Evolutionary conservation across 2,888 invertebrate genomes (phyloP).

Genomic region (Mayetiola destructor): DNA sequence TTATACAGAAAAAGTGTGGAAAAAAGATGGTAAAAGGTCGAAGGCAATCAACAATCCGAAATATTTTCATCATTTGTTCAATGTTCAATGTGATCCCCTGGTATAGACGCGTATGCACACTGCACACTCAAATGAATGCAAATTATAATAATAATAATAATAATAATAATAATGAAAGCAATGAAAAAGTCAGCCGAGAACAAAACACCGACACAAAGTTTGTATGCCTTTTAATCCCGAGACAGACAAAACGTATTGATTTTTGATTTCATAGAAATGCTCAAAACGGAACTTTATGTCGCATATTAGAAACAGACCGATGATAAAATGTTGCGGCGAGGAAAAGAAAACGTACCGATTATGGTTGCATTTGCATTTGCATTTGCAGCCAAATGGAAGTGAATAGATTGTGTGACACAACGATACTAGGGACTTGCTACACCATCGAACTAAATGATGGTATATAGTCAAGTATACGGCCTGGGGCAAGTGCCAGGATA

Average conservation of each 20-base stretch:
- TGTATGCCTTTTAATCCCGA: constrained; percentile 14
- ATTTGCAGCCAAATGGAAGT: not conserved
- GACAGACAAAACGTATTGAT: constrained; percentile 15
- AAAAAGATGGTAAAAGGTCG: not conserved
- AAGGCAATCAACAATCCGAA: not conserved
- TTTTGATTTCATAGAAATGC: constrained; percentile 15
- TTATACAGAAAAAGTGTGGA: not conserved
- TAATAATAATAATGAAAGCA: too few species aligned
- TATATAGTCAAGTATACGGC: not conserved
- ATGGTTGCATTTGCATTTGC: not conserved
- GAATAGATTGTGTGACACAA: not conserved
- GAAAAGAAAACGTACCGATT: not conserved
- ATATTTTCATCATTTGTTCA: not conserved
- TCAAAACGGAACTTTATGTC: constrained; percentile 1
- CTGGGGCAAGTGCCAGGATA: constrained; percentile 10
- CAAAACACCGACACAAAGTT: not conserved
- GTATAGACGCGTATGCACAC: not conserved
- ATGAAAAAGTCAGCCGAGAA: too few species aligned
- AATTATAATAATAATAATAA: too few species aligned
- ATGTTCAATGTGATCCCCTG: not conserved
- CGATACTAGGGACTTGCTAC: too few species aligned
- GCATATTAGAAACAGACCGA: not conserved
- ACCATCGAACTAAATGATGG: too few species aligned
- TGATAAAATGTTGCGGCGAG: not conserved
- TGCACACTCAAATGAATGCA: not conserved